phyloP scores from a whole-genome alignment of 2,113 vertebrate genomes.

The Anoplopoma fimbria region DNA sequence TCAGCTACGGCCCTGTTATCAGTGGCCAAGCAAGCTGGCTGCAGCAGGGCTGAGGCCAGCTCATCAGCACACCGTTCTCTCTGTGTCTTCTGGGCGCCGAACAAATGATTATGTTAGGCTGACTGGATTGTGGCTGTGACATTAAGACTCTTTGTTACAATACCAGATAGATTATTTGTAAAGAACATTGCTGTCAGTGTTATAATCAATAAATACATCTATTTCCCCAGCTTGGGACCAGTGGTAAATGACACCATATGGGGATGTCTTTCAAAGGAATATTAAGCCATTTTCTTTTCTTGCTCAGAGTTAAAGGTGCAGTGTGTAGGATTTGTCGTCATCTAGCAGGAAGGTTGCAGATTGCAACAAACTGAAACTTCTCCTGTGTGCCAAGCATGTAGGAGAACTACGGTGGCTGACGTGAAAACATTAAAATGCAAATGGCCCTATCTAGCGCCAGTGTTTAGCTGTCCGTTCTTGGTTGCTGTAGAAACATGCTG shows the following conservation, averaged over 20 bases:
- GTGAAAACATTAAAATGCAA: neutral
- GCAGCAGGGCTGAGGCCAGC: constrained; percentile 47
- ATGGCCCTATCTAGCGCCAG: neutral
- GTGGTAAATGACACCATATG: constrained; percentile 14
- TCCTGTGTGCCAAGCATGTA: neutral
- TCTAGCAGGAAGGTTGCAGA: neutral
- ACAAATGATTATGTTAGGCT: constrained; percentile 58
- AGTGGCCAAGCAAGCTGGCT: constrained; percentile 37
- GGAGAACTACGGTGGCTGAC: too few relatives aligned
- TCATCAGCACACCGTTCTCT: constrained; percentile 31
- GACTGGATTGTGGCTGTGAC: constrained; percentile 13
- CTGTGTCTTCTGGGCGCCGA: constrained; percentile 37
- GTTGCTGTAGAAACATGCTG: neutral
- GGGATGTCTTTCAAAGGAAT: neutral
- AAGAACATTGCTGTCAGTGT: neutral
- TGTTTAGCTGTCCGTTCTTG: neutral
- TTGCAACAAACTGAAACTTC: neutral
- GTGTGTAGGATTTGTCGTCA: neutral
- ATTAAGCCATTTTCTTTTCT: neutral
- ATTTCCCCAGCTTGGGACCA: neutral
- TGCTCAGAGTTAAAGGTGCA: neutral
- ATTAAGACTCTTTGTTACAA: constrained; percentile 26
- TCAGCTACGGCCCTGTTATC: constrained; percentile 53
- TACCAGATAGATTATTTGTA: constrained; percentile 27
- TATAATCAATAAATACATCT: neutral